Evolutionary conservation across 2,797 vertebrate species (phyloP).

Genomic region (Eulemur rubriventer): DNA sequence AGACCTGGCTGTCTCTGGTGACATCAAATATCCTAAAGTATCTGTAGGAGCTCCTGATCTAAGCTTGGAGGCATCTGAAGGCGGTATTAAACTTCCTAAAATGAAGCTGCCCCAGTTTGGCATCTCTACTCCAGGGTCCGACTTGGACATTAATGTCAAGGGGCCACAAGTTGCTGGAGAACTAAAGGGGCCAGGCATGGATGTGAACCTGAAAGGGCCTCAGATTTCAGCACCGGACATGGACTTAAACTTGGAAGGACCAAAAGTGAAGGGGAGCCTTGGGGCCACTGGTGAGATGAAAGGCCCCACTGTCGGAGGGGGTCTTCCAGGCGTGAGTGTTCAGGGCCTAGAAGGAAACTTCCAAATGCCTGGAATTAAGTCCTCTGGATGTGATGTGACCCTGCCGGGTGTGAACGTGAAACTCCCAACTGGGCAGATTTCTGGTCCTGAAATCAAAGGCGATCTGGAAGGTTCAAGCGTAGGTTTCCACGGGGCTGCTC

Average conservation of each 20-base stretch:
- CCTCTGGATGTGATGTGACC: constrained; percentile 38
- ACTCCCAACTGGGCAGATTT: constrained; percentile 56
- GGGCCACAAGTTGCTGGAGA: constrained; percentile 76
- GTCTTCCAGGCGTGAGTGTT: constrained; percentile 31
- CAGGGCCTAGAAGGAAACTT: constrained; percentile 59
- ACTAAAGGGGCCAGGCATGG: constrained; percentile 50
- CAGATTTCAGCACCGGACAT: constrained; percentile 59
- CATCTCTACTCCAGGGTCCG: constrained; percentile 54
- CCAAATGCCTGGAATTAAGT: constrained; percentile 55
- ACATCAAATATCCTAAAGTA: constrained; percentile 64
- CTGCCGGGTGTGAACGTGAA: constrained; percentile 63
- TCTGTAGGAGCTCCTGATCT: background rate
- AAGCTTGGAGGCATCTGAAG: constrained; percentile 76
- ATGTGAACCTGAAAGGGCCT: constrained; percentile 75
- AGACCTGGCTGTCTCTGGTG: constrained; percentile 79
- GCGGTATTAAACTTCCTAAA: constrained; percentile 83
- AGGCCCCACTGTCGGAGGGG: constrained; percentile 42
- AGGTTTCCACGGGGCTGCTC: background rate
- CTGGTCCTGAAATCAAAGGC: constrained; percentile 77
- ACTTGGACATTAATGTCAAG: constrained; percentile 49
- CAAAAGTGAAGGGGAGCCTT: constrained; percentile 79
- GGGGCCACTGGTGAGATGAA: constrained; percentile 66
- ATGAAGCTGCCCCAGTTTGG: constrained; percentile 85
- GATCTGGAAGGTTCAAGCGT: constrained; percentile 34
- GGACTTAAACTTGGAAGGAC: constrained; percentile 81